Evolutionary conservation across 1,140 invertebrate species (phyloP).

Genomic region (Leptopilina boulardi): DNA sequence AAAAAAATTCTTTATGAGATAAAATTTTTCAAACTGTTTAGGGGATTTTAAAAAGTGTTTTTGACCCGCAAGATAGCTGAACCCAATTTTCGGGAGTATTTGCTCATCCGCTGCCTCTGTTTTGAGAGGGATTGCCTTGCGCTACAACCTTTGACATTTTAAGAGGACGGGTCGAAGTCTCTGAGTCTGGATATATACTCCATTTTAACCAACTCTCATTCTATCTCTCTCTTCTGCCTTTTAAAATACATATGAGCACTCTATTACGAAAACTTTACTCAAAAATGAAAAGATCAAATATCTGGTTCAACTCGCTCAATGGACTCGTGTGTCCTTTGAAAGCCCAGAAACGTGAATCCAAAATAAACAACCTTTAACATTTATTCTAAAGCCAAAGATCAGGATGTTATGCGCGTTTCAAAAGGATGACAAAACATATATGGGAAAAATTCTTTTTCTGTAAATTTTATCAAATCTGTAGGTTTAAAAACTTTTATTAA

Average conservation of each 20-base stretch:
- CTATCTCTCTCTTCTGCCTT: constrained; percentile 5
- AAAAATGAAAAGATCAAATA: constrained; percentile 7
- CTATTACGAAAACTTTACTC: not conserved
- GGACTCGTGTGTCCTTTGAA: not conserved
- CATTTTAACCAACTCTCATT: constrained; percentile 49
- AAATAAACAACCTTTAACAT: not conserved
- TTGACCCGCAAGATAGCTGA: not conserved
- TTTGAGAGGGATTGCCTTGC: constrained; percentile 55
- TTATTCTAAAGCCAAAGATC: not conserved
- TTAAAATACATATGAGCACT: not conserved
- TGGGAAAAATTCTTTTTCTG: too few relatives aligned
- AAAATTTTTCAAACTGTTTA: not conserved
- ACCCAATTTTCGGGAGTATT: constrained; percentile 3
- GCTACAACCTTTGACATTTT: constrained; percentile 66
- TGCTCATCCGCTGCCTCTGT: not conserved
- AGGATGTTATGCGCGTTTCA: too few relatives aligned
- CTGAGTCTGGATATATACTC: constrained; percentile 28
- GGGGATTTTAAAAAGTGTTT: not conserved
- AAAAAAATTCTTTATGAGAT: not conserved
- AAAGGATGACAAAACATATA: too few relatives aligned
- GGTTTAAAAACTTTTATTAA: too few relatives aligned
- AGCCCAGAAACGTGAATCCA: not conserved
- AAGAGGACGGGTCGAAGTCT: constrained; percentile 59
- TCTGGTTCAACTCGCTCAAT: not conserved
- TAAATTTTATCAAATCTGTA: too few relatives aligned